These are phyloP conservation scores for Tursiops truncatus DNA, from an alignment of 2,113 vertebrate species.

Conservation along the genomic window DNA sequence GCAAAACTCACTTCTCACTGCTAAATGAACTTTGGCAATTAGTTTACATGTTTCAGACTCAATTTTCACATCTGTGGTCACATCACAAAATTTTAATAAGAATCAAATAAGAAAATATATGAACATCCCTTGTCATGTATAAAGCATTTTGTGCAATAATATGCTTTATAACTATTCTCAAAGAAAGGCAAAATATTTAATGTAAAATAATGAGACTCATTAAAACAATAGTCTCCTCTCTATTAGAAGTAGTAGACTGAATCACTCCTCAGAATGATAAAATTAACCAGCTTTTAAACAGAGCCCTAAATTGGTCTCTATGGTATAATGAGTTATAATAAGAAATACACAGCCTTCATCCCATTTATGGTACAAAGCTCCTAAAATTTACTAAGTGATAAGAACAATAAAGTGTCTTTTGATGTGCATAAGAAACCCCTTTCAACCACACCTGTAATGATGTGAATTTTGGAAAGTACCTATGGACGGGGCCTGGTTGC, in stretches of 20 bases:
- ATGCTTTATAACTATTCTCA: neutral
- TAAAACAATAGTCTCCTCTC: neutral
- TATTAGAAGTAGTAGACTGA: neutral
- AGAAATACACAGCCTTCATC: neutral
- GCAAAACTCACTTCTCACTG: neutral
- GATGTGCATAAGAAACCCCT: neutral
- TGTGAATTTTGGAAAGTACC: neutral
- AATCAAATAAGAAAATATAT: neutral
- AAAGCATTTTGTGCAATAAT: neutral
- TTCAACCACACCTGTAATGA: neutral
- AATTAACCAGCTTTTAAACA: neutral
- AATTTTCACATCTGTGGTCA: neutral
- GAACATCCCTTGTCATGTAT: neutral
- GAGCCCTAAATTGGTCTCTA: neutral
- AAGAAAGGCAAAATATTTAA: neutral
- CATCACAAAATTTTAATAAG: neutral
- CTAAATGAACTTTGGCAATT: neutral
- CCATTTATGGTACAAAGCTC: neutral
- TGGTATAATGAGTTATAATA: neutral
- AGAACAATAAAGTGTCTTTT: neutral
- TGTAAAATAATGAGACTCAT: neutral
- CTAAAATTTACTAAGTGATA: neutral
- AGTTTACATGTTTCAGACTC: neutral
- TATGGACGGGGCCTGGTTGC: neutral
- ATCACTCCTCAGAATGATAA: neutral